Base-by-base conservation (phyloP, 2,113 vertebrate species). In the Apteryx mantelli region DNA sequence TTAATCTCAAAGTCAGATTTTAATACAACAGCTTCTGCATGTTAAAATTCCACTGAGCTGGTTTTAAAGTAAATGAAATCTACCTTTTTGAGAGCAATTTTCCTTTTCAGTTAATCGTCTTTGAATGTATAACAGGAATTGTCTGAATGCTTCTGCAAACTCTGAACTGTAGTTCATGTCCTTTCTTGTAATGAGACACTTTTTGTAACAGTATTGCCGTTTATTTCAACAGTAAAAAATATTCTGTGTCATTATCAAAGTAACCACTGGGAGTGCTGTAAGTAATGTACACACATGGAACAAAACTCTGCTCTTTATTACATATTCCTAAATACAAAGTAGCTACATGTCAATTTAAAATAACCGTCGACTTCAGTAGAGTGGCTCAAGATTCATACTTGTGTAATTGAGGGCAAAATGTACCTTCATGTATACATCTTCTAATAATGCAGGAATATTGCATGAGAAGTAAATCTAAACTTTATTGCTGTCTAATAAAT, bases 401-500 rank as follows among this genome's bases (percentile, higher is more conserved):
- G 19, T 63, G 48, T 96, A 95, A 96, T 91, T 93, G 87, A 88
- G 76, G 94, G 89, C 61, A 86, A 93, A 94, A 68, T 48, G 20
- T 58, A 83, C 36, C 71, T 95, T 94, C 82, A 13, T 91, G 91
- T 95, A 48, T 81, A 93, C 26, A 44, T 86, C 86, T 80, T 66
- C 38, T 93, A 84, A 86, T 86, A 94, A 90, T 69, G 73, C 69
- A 84, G 44, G 17, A 86, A 32, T 86, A 61, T 78, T 91, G 42
- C 8, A 3, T 40, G 68, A 88, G 85, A 88, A 69, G 76, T 95
- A 95, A 96, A 96, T 95, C 73, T 93, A 21, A 93, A 83, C 87
- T 95, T 94, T 90, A 93, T 50, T 93, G 88, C 88, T 86, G 79
- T 84, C 76, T 91, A 90, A 97, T 90, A 95, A 95, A 95, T 97